Base-by-base conservation (phyloP, 2,888 invertebrate genomes). In the Seira sanloemensis region DNA sequence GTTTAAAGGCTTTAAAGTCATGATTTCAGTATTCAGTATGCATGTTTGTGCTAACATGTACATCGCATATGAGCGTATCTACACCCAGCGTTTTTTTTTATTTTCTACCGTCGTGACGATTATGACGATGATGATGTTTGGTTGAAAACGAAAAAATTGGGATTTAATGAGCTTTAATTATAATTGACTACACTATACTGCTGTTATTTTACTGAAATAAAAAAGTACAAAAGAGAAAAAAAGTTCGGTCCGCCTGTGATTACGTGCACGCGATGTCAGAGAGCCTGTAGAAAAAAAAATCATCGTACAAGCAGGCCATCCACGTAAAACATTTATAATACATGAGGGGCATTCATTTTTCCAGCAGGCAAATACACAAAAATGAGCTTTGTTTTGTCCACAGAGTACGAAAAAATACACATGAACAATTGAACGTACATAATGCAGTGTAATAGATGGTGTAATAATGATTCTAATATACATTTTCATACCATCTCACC, bases 121-220 rank as follows among this genome's bases (percentile, higher is more conserved):
- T 76, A 82, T 82, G 71, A 82, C 72, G 82, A 76, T 81, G 81
- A 82, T 82, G 72, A 82, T 82, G 82, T 82, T 82, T 46, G 76
- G 82, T 71, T 71, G 72, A 82, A 76, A 82, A 81, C 72, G 81
- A 83, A 83, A 83, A 83, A 83, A 83, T 83, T 83, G 83, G 77
- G 78, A 83, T 83, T 83, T 83, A 83, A 83, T 83, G 82, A 83
- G 83, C 72, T 73, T 78, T 83, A 83, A 83, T 83, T 83, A 83
- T 83, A 83, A 83, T 83, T 83, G 83, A 83, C 77, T 77, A 83
- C 83, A 78, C 78, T 83, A 73, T 73, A 78, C 77, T 83, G 78
- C 77, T 83, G 83, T 83, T 37, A 37, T 37, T 83, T 78, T 77
- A 78, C 67, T 78, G 77, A 78, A 78, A 78, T 83, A 78, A 83